Evolutionary conservation across 2,113 vertebrate genomes (phyloP).

Genomic region (Chaetura pelagica): DNA sequence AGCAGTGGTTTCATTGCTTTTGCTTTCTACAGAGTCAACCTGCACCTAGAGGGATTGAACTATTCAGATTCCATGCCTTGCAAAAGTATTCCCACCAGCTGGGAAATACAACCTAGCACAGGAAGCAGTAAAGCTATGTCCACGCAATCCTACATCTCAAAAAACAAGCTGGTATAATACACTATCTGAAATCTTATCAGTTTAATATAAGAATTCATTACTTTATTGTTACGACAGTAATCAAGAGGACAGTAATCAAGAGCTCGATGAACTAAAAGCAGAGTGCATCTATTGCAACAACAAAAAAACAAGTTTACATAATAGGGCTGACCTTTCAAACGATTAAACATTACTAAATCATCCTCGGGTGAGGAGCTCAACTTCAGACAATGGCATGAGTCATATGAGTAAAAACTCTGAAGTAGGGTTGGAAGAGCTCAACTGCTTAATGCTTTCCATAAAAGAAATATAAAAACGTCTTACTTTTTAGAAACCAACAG

Average conservation of each 20-base stretch:
- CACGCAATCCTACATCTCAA: background rate
- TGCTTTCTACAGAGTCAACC: background rate
- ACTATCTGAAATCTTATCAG: background rate
- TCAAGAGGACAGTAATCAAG: background rate
- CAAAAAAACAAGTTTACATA: slow-evolving; percentile 33
- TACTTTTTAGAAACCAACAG: background rate
- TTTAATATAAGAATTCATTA: background rate
- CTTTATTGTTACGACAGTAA: background rate
- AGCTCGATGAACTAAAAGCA: background rate
- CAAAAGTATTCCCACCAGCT: background rate
- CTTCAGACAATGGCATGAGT: slow-evolving; percentile 56
- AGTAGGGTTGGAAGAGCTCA: background rate
- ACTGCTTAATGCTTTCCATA: background rate
- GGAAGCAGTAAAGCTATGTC: background rate
- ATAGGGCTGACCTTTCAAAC: slow-evolving; percentile 53
- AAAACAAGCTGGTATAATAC: background rate
- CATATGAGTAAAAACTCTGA: slow-evolving; percentile 11
- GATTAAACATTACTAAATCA: slow-evolving; percentile 48
- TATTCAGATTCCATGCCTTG: background rate
- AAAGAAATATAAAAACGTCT: background rate
- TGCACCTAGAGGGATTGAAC: background rate
- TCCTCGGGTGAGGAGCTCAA: background rate
- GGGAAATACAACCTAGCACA: background rate
- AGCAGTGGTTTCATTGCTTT: background rate
- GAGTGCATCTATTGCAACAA: background rate